These are phyloP conservation scores for Panagrolaimus sp. DNA, from an alignment of 1,140 invertebrate genomes.

Conservation along the genomic window DNA sequence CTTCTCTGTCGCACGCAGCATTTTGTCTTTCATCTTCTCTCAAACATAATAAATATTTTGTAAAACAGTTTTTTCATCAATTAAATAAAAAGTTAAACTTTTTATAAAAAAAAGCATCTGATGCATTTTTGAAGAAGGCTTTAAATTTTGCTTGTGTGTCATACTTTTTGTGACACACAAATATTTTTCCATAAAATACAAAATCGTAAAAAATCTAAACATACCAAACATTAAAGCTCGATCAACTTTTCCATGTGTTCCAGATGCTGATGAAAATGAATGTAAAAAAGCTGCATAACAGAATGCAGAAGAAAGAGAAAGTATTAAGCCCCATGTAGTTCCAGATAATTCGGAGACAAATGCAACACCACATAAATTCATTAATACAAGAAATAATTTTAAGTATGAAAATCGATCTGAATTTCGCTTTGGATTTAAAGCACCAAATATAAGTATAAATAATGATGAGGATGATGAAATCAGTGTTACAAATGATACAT, in stretches of 20 bases:
- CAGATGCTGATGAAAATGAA: constrained; percentile 24
- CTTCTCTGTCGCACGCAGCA: no score
- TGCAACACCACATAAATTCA: constrained; percentile 9
- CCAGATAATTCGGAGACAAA: neutral
- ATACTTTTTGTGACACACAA: no score
- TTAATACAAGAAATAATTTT: constrained; percentile 27
- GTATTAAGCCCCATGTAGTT: constrained; percentile 20
- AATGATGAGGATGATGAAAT: constrained; percentile 43
- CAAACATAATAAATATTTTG: no score
- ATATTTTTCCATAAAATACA: no score
- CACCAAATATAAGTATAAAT: constrained; percentile 42
- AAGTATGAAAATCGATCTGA: constrained; percentile 29
- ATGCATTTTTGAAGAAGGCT: no score
- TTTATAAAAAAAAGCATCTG: no score
- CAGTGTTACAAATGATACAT: constrained; percentile 35
- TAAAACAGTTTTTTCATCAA: no score
- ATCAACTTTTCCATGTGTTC: constrained; percentile 31
- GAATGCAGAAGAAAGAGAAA: constrained; percentile 38
- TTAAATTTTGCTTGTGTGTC: no score
- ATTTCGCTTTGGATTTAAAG: constrained; percentile 25
- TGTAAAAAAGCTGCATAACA: constrained; percentile 36
- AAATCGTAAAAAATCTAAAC: constrained; percentile 4
- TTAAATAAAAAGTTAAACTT: no score
- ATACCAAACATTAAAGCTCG: constrained; percentile 37
- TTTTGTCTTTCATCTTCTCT: no score